phyloP scores from a whole-genome alignment of 2,113 vertebrate species.

The Atlantisia rogersi region DNA sequence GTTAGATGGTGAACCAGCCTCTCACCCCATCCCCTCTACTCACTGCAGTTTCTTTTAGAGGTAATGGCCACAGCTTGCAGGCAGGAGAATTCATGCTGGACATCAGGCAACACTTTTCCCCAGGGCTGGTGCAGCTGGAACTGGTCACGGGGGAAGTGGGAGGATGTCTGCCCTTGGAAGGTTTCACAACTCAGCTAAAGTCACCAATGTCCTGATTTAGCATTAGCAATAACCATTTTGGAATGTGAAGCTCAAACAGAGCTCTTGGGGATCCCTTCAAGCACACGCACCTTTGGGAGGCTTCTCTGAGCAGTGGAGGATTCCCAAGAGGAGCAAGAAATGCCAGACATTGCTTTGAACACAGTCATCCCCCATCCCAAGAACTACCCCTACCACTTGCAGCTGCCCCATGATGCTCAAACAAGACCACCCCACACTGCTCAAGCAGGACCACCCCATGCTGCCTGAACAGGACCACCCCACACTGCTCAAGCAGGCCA shows the following conservation, averaged over 20 bases:
- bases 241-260: not conserved
- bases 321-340: not conserved
- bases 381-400: not conserved
- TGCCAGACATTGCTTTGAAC: not conserved
- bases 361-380: no score
- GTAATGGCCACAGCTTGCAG: not conserved
- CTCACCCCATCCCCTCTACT: not conserved
- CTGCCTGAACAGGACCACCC: not conserved
- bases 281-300: not conserved
- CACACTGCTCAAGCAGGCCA: not conserved
- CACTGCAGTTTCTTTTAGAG: not conserved
- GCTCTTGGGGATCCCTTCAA: not conserved
- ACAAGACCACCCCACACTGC: not conserved
- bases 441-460: not conserved
- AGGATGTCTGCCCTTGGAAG: not conserved
- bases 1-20: not conserved
- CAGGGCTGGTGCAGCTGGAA: not conserved
- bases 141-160: not conserved
- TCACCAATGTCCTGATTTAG: not conserved
- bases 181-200: not conserved
- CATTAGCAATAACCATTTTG: conserved; percentile 18
- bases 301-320: not conserved
- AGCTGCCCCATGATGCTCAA: conserved; percentile 11
- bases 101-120: not conserved
- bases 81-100: not conserved